phyloP scores from a whole-genome alignment of 2,113 vertebrate species.

The Mormyrus lacerda region DNA sequence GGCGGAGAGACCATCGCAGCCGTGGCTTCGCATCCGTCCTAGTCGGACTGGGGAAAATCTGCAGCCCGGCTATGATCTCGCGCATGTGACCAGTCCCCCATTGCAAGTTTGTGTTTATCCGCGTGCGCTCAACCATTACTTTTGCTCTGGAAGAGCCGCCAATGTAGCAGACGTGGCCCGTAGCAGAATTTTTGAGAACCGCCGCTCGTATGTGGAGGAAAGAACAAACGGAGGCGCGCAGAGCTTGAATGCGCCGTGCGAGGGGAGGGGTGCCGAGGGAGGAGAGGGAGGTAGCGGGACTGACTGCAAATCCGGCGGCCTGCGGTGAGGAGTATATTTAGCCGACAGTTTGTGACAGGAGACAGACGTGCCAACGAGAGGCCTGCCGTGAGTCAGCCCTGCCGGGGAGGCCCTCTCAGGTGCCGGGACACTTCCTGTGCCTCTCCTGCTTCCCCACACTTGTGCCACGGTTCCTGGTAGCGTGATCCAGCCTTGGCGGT shows the following conservation, averaged over 20 bases:
- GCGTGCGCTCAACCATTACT: not conserved
- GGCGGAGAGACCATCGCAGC: not conserved
- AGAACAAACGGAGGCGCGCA: not conserved
- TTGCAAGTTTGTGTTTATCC: not conserved
- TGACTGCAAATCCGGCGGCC: not conserved
- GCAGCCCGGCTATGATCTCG: not conserved
- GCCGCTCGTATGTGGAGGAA: not conserved
- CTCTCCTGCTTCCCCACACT: not conserved
- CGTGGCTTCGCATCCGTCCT: not conserved
- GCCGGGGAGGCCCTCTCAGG: not conserved
- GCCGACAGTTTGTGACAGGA: not conserved
- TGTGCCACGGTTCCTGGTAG: not conserved
- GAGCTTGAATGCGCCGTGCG: not conserved
- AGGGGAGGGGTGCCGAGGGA: not conserved
- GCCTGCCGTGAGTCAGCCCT: not conserved
- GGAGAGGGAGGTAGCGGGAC: not conserved
- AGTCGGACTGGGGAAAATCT: not conserved
- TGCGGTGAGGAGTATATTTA: slow-evolving; percentile 2
- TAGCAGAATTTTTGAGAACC: not conserved
- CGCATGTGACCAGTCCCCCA: not conserved
- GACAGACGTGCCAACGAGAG: not conserved
- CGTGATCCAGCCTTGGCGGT: not conserved
- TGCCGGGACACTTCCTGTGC: not conserved
- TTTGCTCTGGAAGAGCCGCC: not conserved
- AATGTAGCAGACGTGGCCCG: not conserved